Percentiles rank a stretch among this genome's conserved stretches.
phyloP scores from a whole-genome alignment of 2,888 invertebrate genomes.

The Andricus quercusramuli region DNA sequence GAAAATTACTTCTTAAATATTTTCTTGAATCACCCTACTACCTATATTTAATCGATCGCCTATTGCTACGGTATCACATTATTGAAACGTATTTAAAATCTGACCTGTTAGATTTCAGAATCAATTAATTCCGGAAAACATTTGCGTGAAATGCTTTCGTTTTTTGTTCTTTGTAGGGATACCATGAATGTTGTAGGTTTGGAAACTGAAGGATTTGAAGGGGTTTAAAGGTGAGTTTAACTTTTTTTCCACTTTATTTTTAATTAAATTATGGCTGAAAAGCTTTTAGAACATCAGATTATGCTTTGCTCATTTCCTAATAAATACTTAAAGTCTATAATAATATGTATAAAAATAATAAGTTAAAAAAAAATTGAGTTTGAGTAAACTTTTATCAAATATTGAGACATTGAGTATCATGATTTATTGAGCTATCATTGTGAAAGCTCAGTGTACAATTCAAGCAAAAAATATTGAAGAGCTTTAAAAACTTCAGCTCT shows the following conservation, averaged over 20 bases:
- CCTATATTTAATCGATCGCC: conserved; percentile 53
- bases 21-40: conserved; percentile 40
- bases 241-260: neutral
- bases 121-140: neutral
- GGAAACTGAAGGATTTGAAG: neutral
- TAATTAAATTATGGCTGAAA: neutral
- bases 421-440: conserved; percentile 5
- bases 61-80: conserved; percentile 68
- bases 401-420: neutral
- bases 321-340: conserved; percentile 7
- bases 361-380: neutral
- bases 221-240: neutral
- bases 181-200: conserved; percentile 12
- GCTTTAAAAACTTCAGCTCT: neutral
- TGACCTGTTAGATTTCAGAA: conserved; percentile 16
- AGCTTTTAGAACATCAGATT: neutral
- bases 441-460: neutral
- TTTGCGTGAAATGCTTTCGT: neutral
- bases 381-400: conserved; percentile 8
- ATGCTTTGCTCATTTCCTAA: neutral
- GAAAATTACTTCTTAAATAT: conserved; percentile 2
- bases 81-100: conserved; percentile 28
- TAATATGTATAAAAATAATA: neutral
- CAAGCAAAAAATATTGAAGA: neutral
- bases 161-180: neutral